Evolutionary conservation across 2,797 vertebrate genomes (phyloP), one percentile per base, ranked within the genome.

Genomic region (Amniataba percoides): DNA sequence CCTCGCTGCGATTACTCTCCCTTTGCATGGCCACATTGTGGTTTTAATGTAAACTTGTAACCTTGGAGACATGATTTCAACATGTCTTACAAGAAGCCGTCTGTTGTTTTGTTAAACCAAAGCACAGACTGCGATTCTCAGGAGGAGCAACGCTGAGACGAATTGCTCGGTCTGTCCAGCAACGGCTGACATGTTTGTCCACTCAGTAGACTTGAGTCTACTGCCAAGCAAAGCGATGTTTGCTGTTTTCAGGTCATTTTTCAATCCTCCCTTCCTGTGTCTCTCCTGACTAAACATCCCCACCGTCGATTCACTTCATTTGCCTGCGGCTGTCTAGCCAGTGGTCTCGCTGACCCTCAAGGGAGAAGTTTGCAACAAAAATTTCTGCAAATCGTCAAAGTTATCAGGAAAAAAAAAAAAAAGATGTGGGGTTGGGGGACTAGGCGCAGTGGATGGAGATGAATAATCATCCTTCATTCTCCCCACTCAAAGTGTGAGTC

Each of bases 401-500:
- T 18, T 40, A 73, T 74, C 51, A 71, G 31, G 5, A 40, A 72
- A 45, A 85, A 78, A 18, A 59, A 57, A 21, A 64, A 16, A n/a
- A 36, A 9, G 7, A 31, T 31, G 27, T 31, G 27, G 3, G 27
- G 27, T 31, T 31, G 31, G 5, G 21, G 16, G 45, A 55, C 39
- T 65, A 21, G 53, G 48, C 74, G 67, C 21, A 27, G 34, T 36
- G 61, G 39, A 58, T 56, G 21, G 74, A 68, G 74, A 86, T 78
- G 65, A 88, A 85, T 77, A 88, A 88, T 46, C 40, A 68, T 55
- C 19, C 78, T 71, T 81, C 58, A 57, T 65, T 81, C 46, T 69
- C 13, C 10, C 25, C 53, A 55, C 62, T 82, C 70, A 64, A 48
- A 78, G 67, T 55, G 66, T 87, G 86, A 91, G 78, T 91, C 87